Conservation (phyloP, 23 tunicate species). For the Halocynthia roretzi region DNA sequence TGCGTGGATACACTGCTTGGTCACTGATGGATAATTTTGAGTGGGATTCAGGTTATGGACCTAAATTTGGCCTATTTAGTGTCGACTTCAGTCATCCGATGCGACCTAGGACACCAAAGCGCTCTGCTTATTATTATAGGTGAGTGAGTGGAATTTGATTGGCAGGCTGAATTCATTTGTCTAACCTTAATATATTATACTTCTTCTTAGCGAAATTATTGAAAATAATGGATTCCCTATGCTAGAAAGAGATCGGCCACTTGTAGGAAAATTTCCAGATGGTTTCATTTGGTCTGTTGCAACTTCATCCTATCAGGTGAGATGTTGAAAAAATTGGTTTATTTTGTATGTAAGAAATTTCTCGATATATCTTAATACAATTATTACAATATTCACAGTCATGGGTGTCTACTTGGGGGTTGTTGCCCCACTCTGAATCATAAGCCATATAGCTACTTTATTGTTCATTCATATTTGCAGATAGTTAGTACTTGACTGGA, state of each 20-base stretch:
- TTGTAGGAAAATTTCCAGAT: conserved; percentile 60
- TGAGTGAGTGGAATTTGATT: conserved; percentile 1
- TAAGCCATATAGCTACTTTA: too few species aligned
- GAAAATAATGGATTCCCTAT: conserved; percentile 86
- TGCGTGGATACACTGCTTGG: conserved; percentile 95
- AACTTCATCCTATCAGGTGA: conserved; percentile 78
- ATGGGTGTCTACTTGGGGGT: too few species aligned
- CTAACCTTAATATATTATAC: too few species aligned
- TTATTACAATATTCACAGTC: too few species aligned
- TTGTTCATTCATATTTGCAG: too few species aligned
- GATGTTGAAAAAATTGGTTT: neutral
- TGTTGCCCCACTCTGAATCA: too few species aligned
- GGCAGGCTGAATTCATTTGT: too few species aligned
- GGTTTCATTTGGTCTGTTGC: conserved; percentile 88
- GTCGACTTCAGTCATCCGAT: conserved; percentile 79
- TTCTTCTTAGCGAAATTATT: conserved; percentile 59
- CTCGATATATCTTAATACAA: too few species aligned
- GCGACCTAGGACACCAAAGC: conserved; percentile 81
- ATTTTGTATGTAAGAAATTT: too few species aligned
- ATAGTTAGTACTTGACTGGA: too few species aligned
- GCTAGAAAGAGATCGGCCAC: conserved; percentile 53
- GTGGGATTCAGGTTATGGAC: conserved; percentile 86
- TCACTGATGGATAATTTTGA: conserved; percentile 94
- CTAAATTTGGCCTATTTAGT: conserved; percentile 83
- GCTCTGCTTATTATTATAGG: conserved; percentile 82